Conservation (phyloP, 2,797 vertebrate genomes). For the Manis javanica region DNA sequence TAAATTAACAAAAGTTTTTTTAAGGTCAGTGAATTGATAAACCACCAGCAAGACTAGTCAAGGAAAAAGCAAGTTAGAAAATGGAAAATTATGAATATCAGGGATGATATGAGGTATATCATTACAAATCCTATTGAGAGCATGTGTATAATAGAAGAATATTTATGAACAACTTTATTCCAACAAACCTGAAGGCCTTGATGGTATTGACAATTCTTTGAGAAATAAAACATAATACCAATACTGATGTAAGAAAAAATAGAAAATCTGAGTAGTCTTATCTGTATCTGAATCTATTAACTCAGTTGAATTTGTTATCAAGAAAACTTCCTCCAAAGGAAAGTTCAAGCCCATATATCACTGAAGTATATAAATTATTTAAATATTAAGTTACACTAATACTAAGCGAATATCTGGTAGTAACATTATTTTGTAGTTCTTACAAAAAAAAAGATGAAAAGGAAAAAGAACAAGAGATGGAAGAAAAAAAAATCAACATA, state of each 20-base stretch:
- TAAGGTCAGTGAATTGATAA: neutral
- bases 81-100: neutral
- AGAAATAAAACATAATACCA: neutral
- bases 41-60: neutral
- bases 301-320: neutral
- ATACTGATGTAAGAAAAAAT: neutral
- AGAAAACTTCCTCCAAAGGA: neutral
- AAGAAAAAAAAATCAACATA: neutral
- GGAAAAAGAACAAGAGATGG: neutral
- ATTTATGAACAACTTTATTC: neutral
- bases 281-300: neutral
- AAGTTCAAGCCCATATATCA: neutral
- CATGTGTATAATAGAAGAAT: neutral
- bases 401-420: neutral
- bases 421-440: neutral
- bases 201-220: neutral
- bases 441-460: neutral
- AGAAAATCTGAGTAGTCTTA: neutral
- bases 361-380: neutral
- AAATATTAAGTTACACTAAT: neutral
- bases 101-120: neutral
- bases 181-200: neutral
- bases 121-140: neutral
- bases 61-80: neutral
- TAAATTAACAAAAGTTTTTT: neutral